Conservation (phyloP, 2,797 vertebrate species). For the Pseudomugil gertrudae region DNA sequence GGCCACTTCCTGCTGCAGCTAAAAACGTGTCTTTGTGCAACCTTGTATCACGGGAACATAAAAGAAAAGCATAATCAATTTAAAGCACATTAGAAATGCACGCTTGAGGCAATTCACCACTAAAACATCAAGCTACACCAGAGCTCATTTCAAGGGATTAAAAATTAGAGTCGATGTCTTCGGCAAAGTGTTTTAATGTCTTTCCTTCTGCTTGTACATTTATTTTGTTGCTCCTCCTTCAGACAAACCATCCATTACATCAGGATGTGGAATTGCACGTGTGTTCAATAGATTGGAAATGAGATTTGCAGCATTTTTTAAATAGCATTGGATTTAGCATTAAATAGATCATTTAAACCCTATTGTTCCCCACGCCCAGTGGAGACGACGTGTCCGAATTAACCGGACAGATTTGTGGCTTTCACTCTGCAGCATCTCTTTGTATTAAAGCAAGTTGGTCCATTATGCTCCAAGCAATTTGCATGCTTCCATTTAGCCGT, state of each 20-base stretch:
- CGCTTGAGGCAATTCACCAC: too few relatives aligned
- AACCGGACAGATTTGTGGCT: constrained; percentile 30
- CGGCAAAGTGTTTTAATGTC: too few relatives aligned
- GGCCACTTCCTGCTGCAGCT: too few relatives aligned
- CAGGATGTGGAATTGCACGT: neutral
- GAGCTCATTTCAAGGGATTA: too few relatives aligned
- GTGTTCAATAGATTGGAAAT: neutral
- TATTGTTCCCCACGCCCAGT: constrained; percentile 22
- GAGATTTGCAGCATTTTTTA: neutral
- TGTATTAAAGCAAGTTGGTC: constrained; percentile 62
- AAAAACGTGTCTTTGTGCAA: too few relatives aligned
- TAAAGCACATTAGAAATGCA: too few relatives aligned
- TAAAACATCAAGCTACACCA: too few relatives aligned
- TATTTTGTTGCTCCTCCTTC: neutral
- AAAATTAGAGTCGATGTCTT: too few relatives aligned
- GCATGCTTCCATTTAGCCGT: constrained; percentile 60
- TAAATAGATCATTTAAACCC: constrained; percentile 22
- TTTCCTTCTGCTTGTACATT: neutral
- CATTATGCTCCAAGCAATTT: constrained; percentile 68
- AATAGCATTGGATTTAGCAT: too few relatives aligned
- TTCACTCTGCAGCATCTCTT: constrained; percentile 37
- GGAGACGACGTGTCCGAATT: constrained; percentile 1
- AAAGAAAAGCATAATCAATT: too few relatives aligned
- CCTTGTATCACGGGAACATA: too few relatives aligned
- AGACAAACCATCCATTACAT: neutral